A percentile compares a stretch with the other conserved stretches of the same genome.
Evolutionary conservation across 2,797 vertebrate genomes (phyloP).

Genomic region (Tympanoctomys barrerae): DNA sequence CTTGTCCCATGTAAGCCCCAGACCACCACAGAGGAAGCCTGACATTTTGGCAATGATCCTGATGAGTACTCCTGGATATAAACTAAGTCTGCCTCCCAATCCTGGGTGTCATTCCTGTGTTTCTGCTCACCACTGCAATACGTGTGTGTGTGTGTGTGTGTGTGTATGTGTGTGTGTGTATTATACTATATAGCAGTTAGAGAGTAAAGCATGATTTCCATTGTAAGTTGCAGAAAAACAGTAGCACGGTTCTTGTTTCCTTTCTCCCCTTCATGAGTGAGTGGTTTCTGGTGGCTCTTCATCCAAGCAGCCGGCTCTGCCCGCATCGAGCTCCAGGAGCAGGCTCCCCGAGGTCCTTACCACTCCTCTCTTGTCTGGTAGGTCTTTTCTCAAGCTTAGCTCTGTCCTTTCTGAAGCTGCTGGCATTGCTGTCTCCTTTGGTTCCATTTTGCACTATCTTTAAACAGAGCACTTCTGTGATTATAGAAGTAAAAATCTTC

Average conservation of each 20-base stretch:
- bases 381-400: neutral
- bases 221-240: neutral
- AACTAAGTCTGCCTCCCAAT: neutral
- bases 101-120: neutral
- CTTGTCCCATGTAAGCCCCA: too few species aligned
- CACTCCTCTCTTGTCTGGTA: neutral
- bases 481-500: slow-evolving; percentile 53
- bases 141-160: too few species aligned
- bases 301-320: too few species aligned
- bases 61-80: too few species aligned
- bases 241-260: neutral
- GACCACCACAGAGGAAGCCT: too few species aligned
- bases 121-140: neutral
- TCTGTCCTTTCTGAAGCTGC: neutral
- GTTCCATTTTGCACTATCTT: neutral
- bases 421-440: neutral
- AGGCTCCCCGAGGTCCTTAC: neutral
- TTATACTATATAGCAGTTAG: neutral
- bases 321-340: neutral
- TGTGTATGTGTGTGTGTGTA: neutral
- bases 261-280: neutral
- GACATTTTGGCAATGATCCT: too few species aligned
- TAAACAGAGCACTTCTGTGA: neutral
- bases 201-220: neutral
- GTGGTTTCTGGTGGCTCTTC: neutral